Conservation (phyloP, 2,888 invertebrate species). For the Athalia circularis region DNA sequence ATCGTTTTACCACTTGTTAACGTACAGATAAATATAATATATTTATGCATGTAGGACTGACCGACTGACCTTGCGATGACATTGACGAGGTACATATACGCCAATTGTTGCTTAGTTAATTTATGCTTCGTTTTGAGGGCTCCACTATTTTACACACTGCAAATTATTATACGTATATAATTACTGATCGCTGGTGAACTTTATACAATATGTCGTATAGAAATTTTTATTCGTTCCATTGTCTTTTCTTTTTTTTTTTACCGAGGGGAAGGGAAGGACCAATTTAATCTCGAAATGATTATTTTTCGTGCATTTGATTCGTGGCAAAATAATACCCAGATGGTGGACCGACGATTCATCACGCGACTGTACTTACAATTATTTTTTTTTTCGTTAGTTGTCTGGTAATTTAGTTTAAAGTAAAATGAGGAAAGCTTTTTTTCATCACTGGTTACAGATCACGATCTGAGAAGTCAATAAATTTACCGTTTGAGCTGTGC, state of each 20-base stretch:
- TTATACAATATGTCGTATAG: background rate
- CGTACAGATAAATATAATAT: conserved; percentile 12
- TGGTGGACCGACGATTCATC: no score
- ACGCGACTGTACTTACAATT: no score
- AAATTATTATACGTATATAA: background rate
- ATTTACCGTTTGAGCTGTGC: background rate
- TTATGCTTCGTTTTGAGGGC: conserved; percentile 59
- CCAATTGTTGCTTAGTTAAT: conserved; percentile 54
- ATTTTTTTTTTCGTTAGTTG: no score
- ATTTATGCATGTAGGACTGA: background rate
- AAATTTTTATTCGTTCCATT: background rate
- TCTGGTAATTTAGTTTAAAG: no score
- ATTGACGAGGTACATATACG: conserved; percentile 60
- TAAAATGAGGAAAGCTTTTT: background rate
- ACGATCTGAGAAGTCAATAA: background rate
- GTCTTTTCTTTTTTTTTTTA: conserved; percentile 3
- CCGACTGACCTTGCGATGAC: conserved; percentile 68
- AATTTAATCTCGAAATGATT: background rate
- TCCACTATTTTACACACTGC: conserved; percentile 28
- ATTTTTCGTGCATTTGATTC: no score
- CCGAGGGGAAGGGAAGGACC: background rate
- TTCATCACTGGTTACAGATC: background rate
- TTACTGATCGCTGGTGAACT: background rate
- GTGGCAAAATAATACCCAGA: no score
- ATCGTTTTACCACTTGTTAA: background rate